Base-by-base conservation (phyloP, 2,113 vertebrate genomes). In the Cyprinus carpio region DNA sequence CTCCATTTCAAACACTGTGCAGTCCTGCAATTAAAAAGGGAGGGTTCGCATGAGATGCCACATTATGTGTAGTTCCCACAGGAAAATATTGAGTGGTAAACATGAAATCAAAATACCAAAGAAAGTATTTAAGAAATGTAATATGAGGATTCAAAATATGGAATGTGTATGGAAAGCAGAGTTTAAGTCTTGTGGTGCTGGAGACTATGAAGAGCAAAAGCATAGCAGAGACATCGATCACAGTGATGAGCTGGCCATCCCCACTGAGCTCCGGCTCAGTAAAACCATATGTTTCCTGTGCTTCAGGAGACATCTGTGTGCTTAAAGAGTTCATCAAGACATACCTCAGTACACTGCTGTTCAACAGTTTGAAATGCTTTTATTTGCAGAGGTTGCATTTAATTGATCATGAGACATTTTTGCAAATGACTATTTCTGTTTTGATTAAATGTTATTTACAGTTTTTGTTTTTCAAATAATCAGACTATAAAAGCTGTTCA, bases 1-100 rank as follows among this genome's bases (percentile, higher is more conserved):
- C 88, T 99, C 98, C 94, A 99, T 99, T 92, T 97, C 95, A 83
- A 94, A 96, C 46, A 99, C 93, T 31, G 95, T 94, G 87, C 95
- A 98, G 88, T 99, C 96, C 98, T 99, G 94, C 79, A 94, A 94
- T 86, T 77, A 90, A 82, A 69, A 46, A 90, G 34, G 90, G 75
- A 74, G 90, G 74, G 90, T 2, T 64, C 12, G 13, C 72, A 58
- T 87, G 56, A 71, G 54, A 60, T 31, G 83, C 62, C 67, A 77
- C 60, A 64, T 40, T 60, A 76, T 58, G 72, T 23, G n/a, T 27
- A 56, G 27, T 76, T 88, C 64, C 85, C 83, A 72, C n/a, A 67
- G 16, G 34, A 75, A 40, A 64, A 81, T 51, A 34, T 80, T 31
- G 27, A 51, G 27, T 79, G 54, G 60, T 85, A 77, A 79, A 84